A percentile compares a stretch with the other conserved stretches of the same genome.
Evolutionary conservation across 2,888 invertebrate genomes (phyloP).

Genomic region (Chrysomela aeneicollis): DNA sequence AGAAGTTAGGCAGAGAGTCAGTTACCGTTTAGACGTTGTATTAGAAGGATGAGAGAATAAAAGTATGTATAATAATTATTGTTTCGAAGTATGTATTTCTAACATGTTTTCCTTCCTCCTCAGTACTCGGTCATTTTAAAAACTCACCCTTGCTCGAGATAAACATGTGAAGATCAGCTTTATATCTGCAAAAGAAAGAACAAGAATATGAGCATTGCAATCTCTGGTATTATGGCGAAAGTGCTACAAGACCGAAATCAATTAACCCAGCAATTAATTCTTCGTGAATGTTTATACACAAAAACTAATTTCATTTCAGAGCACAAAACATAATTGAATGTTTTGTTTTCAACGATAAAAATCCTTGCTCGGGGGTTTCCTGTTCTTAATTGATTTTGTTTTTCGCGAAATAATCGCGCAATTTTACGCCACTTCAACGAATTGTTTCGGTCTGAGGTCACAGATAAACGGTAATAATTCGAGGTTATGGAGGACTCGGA

Average conservation of each 20-base stretch:
- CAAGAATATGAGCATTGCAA: constrained; percentile 48
- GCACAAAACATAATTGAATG: constrained; percentile 59
- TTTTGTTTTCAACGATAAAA: constrained; percentile 56
- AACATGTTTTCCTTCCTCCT: too few species aligned
- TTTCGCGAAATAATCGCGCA: constrained; percentile 50
- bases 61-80: too few species aligned
- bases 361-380: constrained; percentile 55
- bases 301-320: constrained; percentile 58
- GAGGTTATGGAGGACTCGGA: background rate
- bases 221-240: constrained; percentile 52
- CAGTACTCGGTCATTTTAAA: too few species aligned
- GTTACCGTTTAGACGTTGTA: too few species aligned
- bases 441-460: constrained; percentile 30
- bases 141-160: too few species aligned
- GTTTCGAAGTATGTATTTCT: too few species aligned
- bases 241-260: constrained; percentile 57
- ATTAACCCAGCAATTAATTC: constrained; percentile 59
- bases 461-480: constrained; percentile 9
- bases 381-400: constrained; percentile 51
- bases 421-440: constrained; percentile 50
- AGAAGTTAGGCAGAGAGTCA: too few species aligned
- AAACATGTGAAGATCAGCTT: constrained; percentile 36
- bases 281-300: constrained; percentile 56
- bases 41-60: too few species aligned
- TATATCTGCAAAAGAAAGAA: constrained; percentile 46